A percentile compares a stretch with the other conserved stretches of the same genome.
Evolutionary conservation across 2,888 invertebrate species (phyloP).

Genomic region (Diabrotica balteata): DNA sequence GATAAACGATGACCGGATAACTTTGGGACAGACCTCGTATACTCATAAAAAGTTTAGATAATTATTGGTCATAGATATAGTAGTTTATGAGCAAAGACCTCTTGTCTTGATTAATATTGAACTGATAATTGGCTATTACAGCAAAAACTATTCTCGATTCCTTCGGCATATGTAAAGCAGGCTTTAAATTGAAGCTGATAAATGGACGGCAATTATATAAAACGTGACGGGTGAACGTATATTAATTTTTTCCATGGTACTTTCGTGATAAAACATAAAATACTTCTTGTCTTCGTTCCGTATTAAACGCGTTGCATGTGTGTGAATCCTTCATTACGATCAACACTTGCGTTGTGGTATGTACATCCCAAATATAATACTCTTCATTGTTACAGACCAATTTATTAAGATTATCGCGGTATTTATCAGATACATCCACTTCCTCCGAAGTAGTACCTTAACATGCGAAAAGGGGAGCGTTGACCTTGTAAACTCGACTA

Average conservation of each 20-base stretch:
- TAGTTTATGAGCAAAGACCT: too few relatives aligned
- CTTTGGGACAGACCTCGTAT: too few relatives aligned
- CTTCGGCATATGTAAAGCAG: not conserved
- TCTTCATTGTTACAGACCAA: constrained; percentile 27
- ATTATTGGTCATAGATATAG: too few relatives aligned
- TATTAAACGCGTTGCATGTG: constrained; percentile 19
- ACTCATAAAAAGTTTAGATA: too few relatives aligned
- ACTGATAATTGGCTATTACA: too few relatives aligned
- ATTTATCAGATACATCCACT: constrained; percentile 27
- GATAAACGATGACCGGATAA: too few relatives aligned
- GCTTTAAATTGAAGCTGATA: not conserved
- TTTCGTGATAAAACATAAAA: not conserved
- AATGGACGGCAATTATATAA: not conserved
- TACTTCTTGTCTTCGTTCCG: not conserved
- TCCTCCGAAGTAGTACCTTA: constrained; percentile 29
- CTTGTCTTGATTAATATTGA: too few relatives aligned
- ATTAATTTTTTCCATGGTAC: not conserved
- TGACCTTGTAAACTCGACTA: constrained; percentile 25
- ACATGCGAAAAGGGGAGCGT: constrained; percentile 31
- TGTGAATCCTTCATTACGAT: constrained; percentile 27
- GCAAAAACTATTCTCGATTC: not conserved
- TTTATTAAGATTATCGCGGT: constrained; percentile 30
- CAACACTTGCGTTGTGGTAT: constrained; percentile 16
- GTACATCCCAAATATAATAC: constrained; percentile 11
- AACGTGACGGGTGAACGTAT: not conserved